Base-by-base conservation (phyloP, 2,888 invertebrate species). In the Hetaerina titia region DNA sequence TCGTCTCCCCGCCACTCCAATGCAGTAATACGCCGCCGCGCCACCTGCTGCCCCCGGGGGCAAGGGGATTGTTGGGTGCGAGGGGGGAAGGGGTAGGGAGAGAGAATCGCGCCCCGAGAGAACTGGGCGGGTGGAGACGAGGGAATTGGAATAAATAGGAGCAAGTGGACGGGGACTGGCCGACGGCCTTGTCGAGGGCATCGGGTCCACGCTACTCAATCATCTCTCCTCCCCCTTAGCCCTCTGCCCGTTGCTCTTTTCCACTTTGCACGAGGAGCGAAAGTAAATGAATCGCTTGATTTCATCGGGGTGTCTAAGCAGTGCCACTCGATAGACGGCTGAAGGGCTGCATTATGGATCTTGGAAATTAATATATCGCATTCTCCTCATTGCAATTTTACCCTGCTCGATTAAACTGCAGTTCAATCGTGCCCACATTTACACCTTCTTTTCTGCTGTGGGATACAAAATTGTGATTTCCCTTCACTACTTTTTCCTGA, bases 41-140 rank as follows among this genome's bases (percentile, higher is more conserved):
- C 89, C 89, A 89, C 89, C 89, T 89, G 89, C 89, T n/a, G 89
- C 57, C 89, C n/a, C 11, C 9, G 57, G 89, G 58, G 57, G 58
- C n/a, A 22, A n/a, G 19, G 57, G 45, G 45, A 45, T 45, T 45
- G 1, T 45, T 45, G 45, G 45, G 45, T 1, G 45, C n/a, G 45
- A 89, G n/a, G 1, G 56, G 45, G 31, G 4, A 45, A 88, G 56
- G 45, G 0, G 88, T 17, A n/a, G 45, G 88, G 88, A 15, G 56
- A 1, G 22, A 56, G 88, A 88, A 88, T 88, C 45, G 88, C 17
- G 57, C 22, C 25, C 81, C 31, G 81, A 4, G 17, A 22, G 69
- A 19, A 25, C 7, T 31, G 13, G 81, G 81, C 31, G 81, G 31
- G 81, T 81, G 81, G 15, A 31, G 81, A 9, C 31, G 81, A 31